Percentiles rank a stretch among this genome's conserved stretches.
Conservation (phyloP, 2,888 invertebrate species). For the Sycophila texana region DNA sequence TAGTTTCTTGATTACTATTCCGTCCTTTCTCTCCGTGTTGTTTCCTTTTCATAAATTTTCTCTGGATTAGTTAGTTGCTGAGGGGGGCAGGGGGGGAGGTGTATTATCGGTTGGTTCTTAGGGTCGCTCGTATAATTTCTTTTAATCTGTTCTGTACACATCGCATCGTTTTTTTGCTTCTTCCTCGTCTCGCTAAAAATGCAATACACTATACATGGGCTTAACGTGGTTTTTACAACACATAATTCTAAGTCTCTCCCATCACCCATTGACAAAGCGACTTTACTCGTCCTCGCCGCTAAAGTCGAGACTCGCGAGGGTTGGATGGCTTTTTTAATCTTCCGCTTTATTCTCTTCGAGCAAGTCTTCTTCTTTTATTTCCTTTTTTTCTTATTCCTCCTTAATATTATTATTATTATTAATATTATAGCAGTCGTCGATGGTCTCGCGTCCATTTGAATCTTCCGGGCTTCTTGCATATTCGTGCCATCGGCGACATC, state of each 20-base stretch:
- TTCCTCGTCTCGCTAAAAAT: constrained; percentile 64
- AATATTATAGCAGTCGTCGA: too few relatives aligned
- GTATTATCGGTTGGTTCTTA: background rate
- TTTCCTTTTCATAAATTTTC: background rate
- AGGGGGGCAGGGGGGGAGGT: constrained; percentile 19
- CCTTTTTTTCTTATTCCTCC: background rate
- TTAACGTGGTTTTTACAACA: constrained; percentile 73
- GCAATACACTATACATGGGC: constrained; percentile 75
- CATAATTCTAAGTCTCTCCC: constrained; percentile 63
- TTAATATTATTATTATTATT: background rate
- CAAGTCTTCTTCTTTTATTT: background rate
- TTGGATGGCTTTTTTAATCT: constrained; percentile 4
- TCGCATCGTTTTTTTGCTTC: constrained; percentile 17
- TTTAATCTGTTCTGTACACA: constrained; percentile 5
- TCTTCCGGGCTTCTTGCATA: background rate
- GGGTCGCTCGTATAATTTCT: constrained; percentile 1
- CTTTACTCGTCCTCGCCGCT: background rate
- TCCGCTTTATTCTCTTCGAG: constrained; percentile 26
- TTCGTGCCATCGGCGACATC: background rate
- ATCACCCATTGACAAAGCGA: constrained; percentile 61
- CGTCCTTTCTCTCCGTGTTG: background rate
- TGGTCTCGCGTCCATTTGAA: background rate
- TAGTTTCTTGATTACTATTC: background rate
- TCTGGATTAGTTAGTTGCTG: background rate
- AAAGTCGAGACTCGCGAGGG: constrained; percentile 16